A percentile compares a stretch with the other conserved stretches of the same genome.
Conservation (phyloP, 1,140 invertebrate genomes). For the Bombus affinis region DNA sequence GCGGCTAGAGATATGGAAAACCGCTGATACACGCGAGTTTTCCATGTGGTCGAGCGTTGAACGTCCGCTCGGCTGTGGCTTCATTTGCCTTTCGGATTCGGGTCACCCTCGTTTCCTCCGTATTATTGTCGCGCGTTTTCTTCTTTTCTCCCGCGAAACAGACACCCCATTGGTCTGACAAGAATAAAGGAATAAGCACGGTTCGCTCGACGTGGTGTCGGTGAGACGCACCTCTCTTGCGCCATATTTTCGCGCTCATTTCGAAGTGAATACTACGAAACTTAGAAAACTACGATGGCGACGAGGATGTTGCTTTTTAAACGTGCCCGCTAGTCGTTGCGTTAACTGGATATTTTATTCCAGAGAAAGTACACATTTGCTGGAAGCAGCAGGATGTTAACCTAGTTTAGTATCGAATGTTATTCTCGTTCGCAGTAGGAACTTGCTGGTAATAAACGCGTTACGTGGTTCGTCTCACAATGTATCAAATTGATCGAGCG, state of each 20-base stretch:
- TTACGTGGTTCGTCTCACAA: not conserved
- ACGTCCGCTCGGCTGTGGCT: not conserved
- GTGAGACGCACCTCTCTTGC: no score
- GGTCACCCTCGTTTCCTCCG: slow-evolving; percentile 28
- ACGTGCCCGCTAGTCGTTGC: no score
- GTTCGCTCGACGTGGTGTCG: no score
- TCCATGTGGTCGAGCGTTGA: slow-evolving; percentile 56
- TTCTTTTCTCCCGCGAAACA: slow-evolving; percentile 9
- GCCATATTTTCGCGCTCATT: not conserved
- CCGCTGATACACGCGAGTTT: slow-evolving; percentile 63
- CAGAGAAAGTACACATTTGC: not conserved
- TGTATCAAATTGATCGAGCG: not conserved
- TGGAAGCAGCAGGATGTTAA: not conserved
- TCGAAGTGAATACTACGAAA: not conserved
- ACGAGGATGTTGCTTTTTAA: not conserved
- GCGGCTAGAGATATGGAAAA: slow-evolving; percentile 60
- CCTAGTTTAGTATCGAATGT: not conserved
- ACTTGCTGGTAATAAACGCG: not conserved
- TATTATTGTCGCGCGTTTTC: slow-evolving; percentile 25
- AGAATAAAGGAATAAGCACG: slow-evolving; percentile 26
- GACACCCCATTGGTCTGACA: no score
- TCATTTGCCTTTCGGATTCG: slow-evolving; percentile 53
- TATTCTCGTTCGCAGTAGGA: not conserved
- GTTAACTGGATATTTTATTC: not conserved
- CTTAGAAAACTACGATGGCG: no score